Conservation (phyloP, 2,888 invertebrate genomes). For the Cantharis rufa region DNA sequence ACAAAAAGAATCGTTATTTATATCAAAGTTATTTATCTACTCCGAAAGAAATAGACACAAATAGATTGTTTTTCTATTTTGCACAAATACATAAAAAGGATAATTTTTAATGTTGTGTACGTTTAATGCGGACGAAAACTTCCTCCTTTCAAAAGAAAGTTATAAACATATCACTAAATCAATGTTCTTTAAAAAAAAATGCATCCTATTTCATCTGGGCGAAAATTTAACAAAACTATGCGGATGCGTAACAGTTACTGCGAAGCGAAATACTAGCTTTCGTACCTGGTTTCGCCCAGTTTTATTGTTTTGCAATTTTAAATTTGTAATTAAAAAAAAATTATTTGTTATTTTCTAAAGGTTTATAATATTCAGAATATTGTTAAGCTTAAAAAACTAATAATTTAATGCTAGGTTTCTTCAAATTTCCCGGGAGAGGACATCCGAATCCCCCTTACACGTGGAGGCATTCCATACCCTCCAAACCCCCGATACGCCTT, state of each 20-base stretch:
- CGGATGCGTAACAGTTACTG: neutral
- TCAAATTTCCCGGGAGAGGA: no score
- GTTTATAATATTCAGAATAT: no score
- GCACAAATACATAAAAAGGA: neutral
- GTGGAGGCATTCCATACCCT: no score
- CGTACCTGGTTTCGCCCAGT: no score
- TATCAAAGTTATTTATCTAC: neutral
- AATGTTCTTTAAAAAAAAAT: neutral
- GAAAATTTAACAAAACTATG: neutral
- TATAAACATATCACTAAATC: slow-evolving; percentile 1
- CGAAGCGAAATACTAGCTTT: no score
- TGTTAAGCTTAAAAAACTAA: no score
- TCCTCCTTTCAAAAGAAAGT: slow-evolving; percentile 17
- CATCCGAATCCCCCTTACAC: no score
- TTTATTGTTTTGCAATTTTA: no score
- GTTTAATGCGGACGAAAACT: neutral
- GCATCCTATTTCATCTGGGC: neutral
- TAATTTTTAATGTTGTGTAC: slow-evolving; percentile 7
- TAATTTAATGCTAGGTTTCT: no score
- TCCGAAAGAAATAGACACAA: neutral
- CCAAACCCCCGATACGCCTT: no score
- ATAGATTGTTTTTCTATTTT: neutral
- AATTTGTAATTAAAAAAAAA: no score
- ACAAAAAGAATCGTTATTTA: neutral
- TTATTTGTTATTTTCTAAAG: no score